These are phyloP conservation scores for Heliconius hewitsoni DNA, from an alignment of 1,140 invertebrate genomes.

Conservation along the genomic window DNA sequence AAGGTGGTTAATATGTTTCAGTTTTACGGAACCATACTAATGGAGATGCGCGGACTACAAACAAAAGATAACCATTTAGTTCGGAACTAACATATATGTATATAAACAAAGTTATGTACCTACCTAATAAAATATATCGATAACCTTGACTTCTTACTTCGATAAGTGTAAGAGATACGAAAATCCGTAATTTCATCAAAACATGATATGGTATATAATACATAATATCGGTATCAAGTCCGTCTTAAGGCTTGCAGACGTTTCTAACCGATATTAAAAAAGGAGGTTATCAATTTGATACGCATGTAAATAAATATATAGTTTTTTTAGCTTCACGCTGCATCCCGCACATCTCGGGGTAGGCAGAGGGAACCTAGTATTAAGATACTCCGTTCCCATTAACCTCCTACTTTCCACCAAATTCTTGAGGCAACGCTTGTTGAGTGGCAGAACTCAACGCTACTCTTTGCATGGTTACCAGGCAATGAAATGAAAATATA, in stretches of 20 bases:
- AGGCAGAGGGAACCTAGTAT: background rate
- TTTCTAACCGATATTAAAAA: no score
- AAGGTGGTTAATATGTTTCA: no score
- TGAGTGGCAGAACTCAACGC: background rate
- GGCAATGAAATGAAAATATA: no score
- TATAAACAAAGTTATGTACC: background rate
- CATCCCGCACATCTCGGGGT: background rate
- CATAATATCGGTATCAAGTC: no score
- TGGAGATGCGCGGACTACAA: no score
- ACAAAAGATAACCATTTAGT: background rate
- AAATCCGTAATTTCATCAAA: background rate
- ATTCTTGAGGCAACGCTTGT: background rate
- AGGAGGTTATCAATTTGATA: no score
- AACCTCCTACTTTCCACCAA: no score
- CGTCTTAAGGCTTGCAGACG: no score
- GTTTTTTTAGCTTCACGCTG: background rate
- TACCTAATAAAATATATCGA: background rate
- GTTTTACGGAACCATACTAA: no score
- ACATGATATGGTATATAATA: background rate
- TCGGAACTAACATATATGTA: background rate
- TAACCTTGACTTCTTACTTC: slow-evolving; percentile 2
- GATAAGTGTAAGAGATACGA: background rate
- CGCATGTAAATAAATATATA: background rate
- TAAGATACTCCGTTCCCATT: background rate
- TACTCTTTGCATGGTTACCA: no score